Evolutionary conservation across 2,113 vertebrate genomes (phyloP).

Genomic region (Embiotoca jacksoni): DNA sequence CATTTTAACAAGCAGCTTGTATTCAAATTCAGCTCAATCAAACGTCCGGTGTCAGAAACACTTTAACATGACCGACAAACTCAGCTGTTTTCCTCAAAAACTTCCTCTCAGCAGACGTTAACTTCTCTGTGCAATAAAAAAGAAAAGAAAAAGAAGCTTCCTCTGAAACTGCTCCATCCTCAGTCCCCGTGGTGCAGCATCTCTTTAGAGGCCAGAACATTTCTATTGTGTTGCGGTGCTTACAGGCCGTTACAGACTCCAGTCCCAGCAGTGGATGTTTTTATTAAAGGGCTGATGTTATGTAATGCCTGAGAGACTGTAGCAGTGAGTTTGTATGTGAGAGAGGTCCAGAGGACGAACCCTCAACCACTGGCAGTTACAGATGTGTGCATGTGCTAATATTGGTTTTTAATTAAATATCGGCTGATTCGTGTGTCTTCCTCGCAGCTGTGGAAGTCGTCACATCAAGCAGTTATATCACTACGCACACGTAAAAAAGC

Average conservation of each 20-base stretch:
- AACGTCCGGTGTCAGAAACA: no score
- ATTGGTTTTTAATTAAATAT: neutral
- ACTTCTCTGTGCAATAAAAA: no score
- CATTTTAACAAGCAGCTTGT: no score
- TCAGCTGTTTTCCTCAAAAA: no score
- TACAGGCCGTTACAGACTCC: slow-evolving; percentile 11
- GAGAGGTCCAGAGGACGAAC: neutral
- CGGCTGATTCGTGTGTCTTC: neutral
- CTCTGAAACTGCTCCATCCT: neutral
- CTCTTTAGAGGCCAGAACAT: slow-evolving; percentile 36
- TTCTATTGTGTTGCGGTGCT: slow-evolving; percentile 20
- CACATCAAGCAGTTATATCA: no score
- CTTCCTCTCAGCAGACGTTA: no score
- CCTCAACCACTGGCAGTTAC: neutral
- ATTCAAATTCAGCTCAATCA: no score
- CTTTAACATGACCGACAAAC: no score
- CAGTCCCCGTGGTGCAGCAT: slow-evolving; percentile 10
- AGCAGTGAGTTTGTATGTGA: neutral
- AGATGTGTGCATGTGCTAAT: neutral
- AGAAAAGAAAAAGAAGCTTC: no score
- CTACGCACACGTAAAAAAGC: no score
- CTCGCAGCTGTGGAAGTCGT: no score
- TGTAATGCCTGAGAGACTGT: slow-evolving; percentile 44
- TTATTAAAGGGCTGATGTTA: slow-evolving; percentile 25
- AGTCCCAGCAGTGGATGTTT: slow-evolving; percentile 15